phyloP scores from a whole-genome alignment of 2,888 invertebrate species.

The Gnatocerus cornutus region DNA sequence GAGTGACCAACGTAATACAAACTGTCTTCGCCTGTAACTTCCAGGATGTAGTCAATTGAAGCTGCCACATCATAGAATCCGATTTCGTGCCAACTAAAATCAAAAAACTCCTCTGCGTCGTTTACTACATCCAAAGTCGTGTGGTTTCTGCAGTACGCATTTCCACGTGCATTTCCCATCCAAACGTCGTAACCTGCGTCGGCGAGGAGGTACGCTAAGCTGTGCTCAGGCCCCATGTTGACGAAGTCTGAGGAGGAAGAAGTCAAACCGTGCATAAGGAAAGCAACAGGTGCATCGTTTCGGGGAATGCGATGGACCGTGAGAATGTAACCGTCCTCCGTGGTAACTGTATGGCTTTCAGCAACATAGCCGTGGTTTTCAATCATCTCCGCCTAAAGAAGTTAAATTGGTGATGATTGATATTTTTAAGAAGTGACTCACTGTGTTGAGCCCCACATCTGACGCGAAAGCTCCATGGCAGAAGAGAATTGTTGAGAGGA shows the following conservation, averaged over 20 bases:
- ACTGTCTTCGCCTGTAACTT: slow-evolving; percentile 33
- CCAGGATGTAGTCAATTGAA: slow-evolving; percentile 31
- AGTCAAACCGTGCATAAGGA: slow-evolving; percentile 73
- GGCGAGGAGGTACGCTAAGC: slow-evolving; percentile 59
- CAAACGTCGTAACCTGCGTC: slow-evolving; percentile 64
- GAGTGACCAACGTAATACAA: slow-evolving; percentile 51
- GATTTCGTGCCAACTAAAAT: slow-evolving; percentile 48
- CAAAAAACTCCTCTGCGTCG: slow-evolving; percentile 26
- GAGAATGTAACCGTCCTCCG: slow-evolving; percentile 74
- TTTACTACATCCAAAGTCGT: slow-evolving; percentile 9
- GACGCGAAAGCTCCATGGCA: background rate
- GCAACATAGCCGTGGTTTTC: slow-evolving; percentile 66
- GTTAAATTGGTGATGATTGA: background rate
- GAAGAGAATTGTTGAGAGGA: no score
- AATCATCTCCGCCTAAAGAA: slow-evolving; percentile 64
- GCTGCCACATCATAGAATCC: slow-evolving; percentile 33
- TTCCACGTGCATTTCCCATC: slow-evolving; percentile 62
- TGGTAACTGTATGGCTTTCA: slow-evolving; percentile 66
- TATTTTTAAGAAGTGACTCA: background rate
- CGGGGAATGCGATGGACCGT: slow-evolving; percentile 72
- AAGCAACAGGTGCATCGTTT: slow-evolving; percentile 59
- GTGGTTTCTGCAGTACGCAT: slow-evolving; percentile 52
- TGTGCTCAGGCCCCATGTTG: slow-evolving; percentile 23
- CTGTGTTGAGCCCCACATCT: background rate
- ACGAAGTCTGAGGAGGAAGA: slow-evolving; percentile 74